These are phyloP conservation scores for Hypothenemus hampei DNA, from an alignment of 1,140 invertebrate genomes.

Conservation along the genomic window DNA sequence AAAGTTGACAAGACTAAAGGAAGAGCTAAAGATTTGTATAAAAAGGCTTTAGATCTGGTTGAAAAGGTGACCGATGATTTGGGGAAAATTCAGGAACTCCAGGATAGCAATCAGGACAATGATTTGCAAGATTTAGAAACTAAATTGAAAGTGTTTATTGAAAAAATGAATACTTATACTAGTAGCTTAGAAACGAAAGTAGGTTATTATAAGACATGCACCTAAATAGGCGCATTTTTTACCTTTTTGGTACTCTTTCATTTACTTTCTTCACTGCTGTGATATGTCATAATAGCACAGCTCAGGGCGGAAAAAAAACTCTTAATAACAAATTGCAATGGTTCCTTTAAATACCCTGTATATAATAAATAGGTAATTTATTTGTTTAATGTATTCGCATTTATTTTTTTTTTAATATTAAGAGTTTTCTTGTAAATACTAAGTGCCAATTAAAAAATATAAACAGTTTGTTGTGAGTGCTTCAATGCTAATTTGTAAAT, in stretches of 20 bases:
- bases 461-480: not conserved
- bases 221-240: conserved; percentile 18
- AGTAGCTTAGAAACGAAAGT: conserved; percentile 32
- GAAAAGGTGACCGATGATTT: conserved; percentile 36
- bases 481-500: conserved; percentile 23
- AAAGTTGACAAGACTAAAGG: conserved; percentile 39
- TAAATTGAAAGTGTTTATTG: conserved; percentile 46
- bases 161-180: conserved; percentile 36
- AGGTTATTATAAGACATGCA: conserved; percentile 40
- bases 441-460: not conserved
- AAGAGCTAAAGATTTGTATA: conserved; percentile 36
- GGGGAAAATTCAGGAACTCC: conserved; percentile 39
- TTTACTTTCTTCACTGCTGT: conserved; percentile 12
- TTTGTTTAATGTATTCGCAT: conserved; percentile 17
- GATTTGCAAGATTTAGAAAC: conserved; percentile 37
- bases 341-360: conserved; percentile 14
- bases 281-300: conserved; percentile 18
- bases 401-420: not conserved
- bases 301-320: too few species aligned
- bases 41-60: conserved; percentile 36
- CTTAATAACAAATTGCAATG: not conserved
- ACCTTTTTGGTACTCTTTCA: conserved; percentile 6
- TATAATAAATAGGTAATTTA: conserved; percentile 27
- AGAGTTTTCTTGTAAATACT: not conserved
- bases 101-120: conserved; percentile 43